Evolutionary conservation across 1,140 invertebrate genomes (phyloP).

Genomic region (Orchestia grillus): DNA sequence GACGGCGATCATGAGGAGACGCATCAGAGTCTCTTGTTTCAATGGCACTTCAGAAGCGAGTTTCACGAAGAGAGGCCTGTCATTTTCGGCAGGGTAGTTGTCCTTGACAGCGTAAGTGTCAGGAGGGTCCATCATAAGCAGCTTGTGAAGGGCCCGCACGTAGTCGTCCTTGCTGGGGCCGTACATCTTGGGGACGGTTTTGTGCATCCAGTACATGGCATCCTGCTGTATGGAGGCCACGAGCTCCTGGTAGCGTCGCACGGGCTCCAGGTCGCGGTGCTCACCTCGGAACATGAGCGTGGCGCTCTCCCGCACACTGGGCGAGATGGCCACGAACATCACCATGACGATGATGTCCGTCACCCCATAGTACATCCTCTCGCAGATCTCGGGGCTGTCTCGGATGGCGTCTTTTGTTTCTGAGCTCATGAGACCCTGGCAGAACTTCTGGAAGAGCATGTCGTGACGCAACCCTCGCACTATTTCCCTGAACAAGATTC

Average conservation of each 20-base stretch:
- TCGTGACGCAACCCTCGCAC: slow-evolving; percentile 87
- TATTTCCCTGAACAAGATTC: slow-evolving; percentile 88
- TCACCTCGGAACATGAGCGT: slow-evolving; percentile 67
- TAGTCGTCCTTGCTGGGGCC: slow-evolving; percentile 82
- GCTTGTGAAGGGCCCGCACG: slow-evolving; percentile 75
- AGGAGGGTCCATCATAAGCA: slow-evolving; percentile 78
- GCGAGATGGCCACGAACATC: slow-evolving; percentile 84
- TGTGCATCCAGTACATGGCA: slow-evolving; percentile 87
- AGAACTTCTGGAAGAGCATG: slow-evolving; percentile 81
- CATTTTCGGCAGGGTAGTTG: slow-evolving; percentile 93
- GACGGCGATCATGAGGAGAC: slow-evolving; percentile 85
- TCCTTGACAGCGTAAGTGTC: slow-evolving; percentile 93
- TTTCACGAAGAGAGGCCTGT: slow-evolving; percentile 83
- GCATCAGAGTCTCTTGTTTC: slow-evolving; percentile 83
- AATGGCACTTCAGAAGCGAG: slow-evolving; percentile 90
- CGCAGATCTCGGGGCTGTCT: slow-evolving; percentile 79
- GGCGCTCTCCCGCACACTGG: slow-evolving; percentile 81
- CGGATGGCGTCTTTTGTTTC: slow-evolving; percentile 75
- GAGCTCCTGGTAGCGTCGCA: slow-evolving; percentile 74
- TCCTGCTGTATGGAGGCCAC: slow-evolving; percentile 86
- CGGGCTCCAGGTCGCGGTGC: slow-evolving; percentile 60
- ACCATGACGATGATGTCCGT: slow-evolving; percentile 88
- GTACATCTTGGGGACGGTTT: slow-evolving; percentile 82
- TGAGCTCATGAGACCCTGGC: slow-evolving; percentile 77
- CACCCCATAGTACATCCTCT: slow-evolving; percentile 86